Percentiles rank a stretch among this genome's conserved stretches.
Evolutionary conservation across 2,797 vertebrate genomes (phyloP).

Genomic region (Taeniopygia guttata): DNA sequence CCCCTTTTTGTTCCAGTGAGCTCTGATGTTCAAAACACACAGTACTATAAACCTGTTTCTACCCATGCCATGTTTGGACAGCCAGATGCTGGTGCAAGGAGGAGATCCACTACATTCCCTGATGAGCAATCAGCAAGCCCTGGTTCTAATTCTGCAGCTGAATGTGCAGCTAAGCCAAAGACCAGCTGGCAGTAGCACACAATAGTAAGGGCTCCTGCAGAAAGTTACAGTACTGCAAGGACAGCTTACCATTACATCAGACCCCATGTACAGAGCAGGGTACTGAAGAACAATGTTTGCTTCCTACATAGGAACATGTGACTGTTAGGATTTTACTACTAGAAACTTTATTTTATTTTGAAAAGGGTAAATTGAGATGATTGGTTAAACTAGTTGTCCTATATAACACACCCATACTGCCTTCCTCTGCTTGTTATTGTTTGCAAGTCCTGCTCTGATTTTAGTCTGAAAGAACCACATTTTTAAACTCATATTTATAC

Average conservation of each 20-base stretch:
- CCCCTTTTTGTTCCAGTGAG: slow-evolving; percentile 66
- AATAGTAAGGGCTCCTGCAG: neutral
- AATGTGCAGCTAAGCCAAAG: neutral
- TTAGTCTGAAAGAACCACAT: neutral
- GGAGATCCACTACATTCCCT: slow-evolving; percentile 29
- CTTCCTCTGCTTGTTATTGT: neutral
- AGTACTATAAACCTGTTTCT: slow-evolving; percentile 53
- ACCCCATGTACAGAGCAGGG: neutral
- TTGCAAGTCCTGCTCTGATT: neutral
- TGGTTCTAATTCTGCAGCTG: neutral
- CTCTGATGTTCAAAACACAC: slow-evolving; percentile 40
- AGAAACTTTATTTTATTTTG: too few species aligned
- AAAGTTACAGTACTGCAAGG: slow-evolving; percentile 33
- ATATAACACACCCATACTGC: neutral
- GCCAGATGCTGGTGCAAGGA: neutral
- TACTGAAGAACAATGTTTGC: neutral
- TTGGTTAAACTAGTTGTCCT: neutral
- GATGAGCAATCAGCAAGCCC: neutral
- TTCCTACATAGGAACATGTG: neutral
- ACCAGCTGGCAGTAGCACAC: slow-evolving; percentile 26
- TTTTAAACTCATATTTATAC: neutral
- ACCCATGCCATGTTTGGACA: slow-evolving; percentile 25
- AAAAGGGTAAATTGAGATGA: too few species aligned
- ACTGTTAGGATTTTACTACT: neutral
- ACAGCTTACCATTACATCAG: slow-evolving; percentile 7